Base-by-base conservation (phyloP, 2,888 invertebrate species). In the Pseudococcus longispinus region DNA sequence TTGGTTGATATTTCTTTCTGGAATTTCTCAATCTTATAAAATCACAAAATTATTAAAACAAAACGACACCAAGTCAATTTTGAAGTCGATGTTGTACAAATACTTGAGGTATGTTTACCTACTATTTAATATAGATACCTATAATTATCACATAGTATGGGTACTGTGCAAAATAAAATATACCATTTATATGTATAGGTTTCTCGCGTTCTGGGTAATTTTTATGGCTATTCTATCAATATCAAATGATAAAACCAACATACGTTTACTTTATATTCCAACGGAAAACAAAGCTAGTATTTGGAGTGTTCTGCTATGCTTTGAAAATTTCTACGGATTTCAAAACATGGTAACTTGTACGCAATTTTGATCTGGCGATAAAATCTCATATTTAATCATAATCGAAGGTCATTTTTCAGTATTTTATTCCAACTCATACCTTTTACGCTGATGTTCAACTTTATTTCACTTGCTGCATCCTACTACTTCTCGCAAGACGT, bases 1-100 rank as follows among this genome's bases (percentile, higher is more conserved):
- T 26, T 6, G 18, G 20, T n/a, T 77, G 37, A 2, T 77, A 37
- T 77, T 77, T 37, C 5, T n/a, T 18, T 77, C 77, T 9, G 77
- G 77, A 37, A 77, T 77, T 26, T 29, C 32, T 0, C 77, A 77
- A 37, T 32, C 77, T n/a, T 77, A 77, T n/a, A 77, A 77, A 77
- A 5, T 77, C 32, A n/a, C 77, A 8, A 32, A 32, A 77, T 77
- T 77, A 1, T 15, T 37, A 37, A 8, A 18, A 37, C 4, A 77
- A n/a, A 37, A 18, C 5, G n/a, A 77, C n/a, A 23, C 2, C 0
- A 37, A 18, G 11, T 32, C 37, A n/a, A 32, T 77, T n/a, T 77
- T 37, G 29, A 77, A 77, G 26, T 77, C 37, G 13, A 37, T 77
- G 18, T 37, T 77, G 6, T 77, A 26, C 15, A 77, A 18, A 77